A percentile compares a stretch with the other conserved stretches of the same genome.
Conservation (phyloP, 2,113 vertebrate species). For the Pterocles burchelli region DNA sequence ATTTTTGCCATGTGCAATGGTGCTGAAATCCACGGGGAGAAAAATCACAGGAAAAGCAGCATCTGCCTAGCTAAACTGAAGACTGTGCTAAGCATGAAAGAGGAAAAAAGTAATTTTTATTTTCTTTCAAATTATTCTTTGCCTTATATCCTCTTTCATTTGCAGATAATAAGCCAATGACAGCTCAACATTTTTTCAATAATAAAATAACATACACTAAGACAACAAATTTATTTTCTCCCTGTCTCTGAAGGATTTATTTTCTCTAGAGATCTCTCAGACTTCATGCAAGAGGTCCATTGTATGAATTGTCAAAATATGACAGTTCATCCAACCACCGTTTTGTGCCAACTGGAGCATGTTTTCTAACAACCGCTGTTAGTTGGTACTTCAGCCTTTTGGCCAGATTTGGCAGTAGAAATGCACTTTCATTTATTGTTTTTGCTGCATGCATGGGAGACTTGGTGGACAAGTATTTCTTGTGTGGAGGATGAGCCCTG, state of each 20-base stretch:
- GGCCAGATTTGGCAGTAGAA: not conserved
- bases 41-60: not conserved
- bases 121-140: not conserved
- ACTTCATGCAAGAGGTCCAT: not conserved
- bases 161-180: constrained; percentile 18
- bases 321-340: constrained; percentile 22
- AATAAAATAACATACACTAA: constrained; percentile 26
- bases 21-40: not conserved
- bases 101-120: not conserved
- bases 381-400: not conserved
- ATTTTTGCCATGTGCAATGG: not conserved
- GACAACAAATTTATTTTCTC: constrained; percentile 18
- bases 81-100: not conserved
- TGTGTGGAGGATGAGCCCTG: not conserved
- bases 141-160: not conserved
- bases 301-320: constrained; percentile 43
- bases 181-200: constrained; percentile 35
- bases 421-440: not conserved
- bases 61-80: not conserved
- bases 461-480: constrained; percentile 21
- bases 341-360: not conserved
- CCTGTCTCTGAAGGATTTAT: not conserved
- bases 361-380: constrained; percentile 16
- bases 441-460: not conserved
- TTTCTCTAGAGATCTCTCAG: constrained; percentile 28